Percentiles rank a stretch among this genome's conserved stretches.
phyloP scores from a whole-genome alignment of 2,888 invertebrate genomes.

The Galerucella nymphaeae region DNA sequence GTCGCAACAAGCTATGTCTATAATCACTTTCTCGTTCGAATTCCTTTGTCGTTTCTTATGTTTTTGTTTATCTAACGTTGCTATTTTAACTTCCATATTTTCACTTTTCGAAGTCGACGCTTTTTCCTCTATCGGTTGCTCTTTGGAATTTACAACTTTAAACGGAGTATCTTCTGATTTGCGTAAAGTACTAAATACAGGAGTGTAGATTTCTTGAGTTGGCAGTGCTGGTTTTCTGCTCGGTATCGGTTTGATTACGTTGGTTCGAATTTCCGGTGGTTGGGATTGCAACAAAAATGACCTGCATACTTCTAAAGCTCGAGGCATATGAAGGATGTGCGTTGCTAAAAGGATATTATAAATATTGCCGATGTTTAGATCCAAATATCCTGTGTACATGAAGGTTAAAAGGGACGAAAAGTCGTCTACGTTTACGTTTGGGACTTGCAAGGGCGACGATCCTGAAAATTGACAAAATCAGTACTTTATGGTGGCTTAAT shows the following conservation, averaged over 20 bases:
- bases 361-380: slow-evolving; percentile 76
- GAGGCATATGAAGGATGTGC: slow-evolving; percentile 79
- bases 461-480: slow-evolving; percentile 49
- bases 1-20: slow-evolving; percentile 92
- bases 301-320: slow-evolving; percentile 76
- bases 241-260: slow-evolving; percentile 43
- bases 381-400: slow-evolving; percentile 81
- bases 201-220: slow-evolving; percentile 44
- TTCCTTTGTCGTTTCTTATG: slow-evolving; percentile 41
- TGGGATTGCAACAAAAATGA: slow-evolving; percentile 71
- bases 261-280: slow-evolving; percentile 43
- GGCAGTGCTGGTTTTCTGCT: slow-evolving; percentile 52
- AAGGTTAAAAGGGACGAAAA: slow-evolving; percentile 77
- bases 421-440: slow-evolving; percentile 71
- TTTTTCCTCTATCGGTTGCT: slow-evolving; percentile 36
- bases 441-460: slow-evolving; percentile 64
- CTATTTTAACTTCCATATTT: slow-evolving; percentile 38
- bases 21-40: slow-evolving; percentile 70
- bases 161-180: slow-evolving; percentile 62
- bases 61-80: slow-evolving; percentile 39
- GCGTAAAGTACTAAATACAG: slow-evolving; percentile 50
- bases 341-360: slow-evolving; percentile 78
- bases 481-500: not conserved
- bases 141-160: slow-evolving; percentile 45
- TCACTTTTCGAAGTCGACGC: slow-evolving; percentile 50